phyloP scores from a whole-genome alignment of 1,140 invertebrate genomes.

The Melipona quadrifasciata region DNA sequence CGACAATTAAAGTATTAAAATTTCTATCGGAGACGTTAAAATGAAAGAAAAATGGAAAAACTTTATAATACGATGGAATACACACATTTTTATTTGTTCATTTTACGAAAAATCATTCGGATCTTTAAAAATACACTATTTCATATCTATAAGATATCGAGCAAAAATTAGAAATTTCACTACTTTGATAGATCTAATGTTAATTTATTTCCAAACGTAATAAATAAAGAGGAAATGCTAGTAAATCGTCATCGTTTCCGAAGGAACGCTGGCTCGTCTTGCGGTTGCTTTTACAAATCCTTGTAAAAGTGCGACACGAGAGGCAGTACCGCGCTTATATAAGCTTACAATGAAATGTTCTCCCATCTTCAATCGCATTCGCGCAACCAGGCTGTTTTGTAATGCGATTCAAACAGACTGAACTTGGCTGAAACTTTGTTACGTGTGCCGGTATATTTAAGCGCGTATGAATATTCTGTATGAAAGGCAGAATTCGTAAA shows the following conservation, averaged over 20 bases:
- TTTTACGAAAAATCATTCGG: too few species aligned
- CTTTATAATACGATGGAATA: too few species aligned
- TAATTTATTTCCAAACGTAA: not conserved
- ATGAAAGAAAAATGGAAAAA: too few species aligned
- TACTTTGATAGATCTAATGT: too few species aligned
- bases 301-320: not conserved
- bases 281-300: not conserved
- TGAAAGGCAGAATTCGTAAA: too few species aligned
- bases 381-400: not conserved
- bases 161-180: too few species aligned
- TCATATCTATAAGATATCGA: too few species aligned
- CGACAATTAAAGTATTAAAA: too few species aligned
- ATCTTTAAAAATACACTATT: too few species aligned
- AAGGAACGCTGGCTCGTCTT: not conserved
- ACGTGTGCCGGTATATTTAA: not conserved
- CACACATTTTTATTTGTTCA: too few species aligned
- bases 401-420: conserved; percentile 2
- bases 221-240: not conserved
- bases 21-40: too few species aligned
- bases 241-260: not conserved
- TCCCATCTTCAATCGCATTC: not conserved
- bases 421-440: not conserved
- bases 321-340: not conserved
- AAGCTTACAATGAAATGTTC: conserved; percentile 9
- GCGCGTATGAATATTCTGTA: not conserved